Conservation (phyloP, 2,113 vertebrate genomes). For the Falco punctatus region DNA sequence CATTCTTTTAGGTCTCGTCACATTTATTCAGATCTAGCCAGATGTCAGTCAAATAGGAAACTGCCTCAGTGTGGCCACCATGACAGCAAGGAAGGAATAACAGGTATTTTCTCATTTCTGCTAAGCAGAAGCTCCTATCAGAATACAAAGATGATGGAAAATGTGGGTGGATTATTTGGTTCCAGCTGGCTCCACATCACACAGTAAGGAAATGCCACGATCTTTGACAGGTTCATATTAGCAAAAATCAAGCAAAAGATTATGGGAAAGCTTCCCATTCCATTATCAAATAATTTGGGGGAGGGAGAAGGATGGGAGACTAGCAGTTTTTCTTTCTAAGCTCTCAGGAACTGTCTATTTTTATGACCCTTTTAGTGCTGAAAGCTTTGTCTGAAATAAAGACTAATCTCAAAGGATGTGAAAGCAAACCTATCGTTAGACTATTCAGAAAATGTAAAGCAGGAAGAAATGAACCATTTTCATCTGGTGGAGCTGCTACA, state of each 20-base stretch:
- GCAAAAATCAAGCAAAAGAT: conserved; percentile 59
- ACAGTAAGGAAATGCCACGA: conserved; percentile 25
- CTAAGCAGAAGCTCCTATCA: conserved; percentile 30
- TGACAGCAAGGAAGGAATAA: conserved; percentile 12
- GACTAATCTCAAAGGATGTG: conserved; percentile 49
- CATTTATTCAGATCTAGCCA: neutral
- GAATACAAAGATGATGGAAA: conserved; percentile 51
- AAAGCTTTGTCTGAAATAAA: conserved; percentile 63
- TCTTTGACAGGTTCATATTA: conserved; percentile 66
- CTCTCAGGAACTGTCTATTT: conserved; percentile 56
- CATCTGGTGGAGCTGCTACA: neutral
- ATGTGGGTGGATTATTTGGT: conserved; percentile 28
- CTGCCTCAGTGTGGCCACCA: neutral
- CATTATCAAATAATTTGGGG: conserved; percentile 63
- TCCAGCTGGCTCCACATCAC: conserved; percentile 63
- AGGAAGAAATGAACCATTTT: conserved; percentile 8
- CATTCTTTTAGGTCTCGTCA: conserved; percentile 2
- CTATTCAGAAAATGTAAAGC: conserved; percentile 44
- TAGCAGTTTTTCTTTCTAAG: conserved; percentile 53
- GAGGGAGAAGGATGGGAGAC: conserved; percentile 45
- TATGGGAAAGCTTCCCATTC: conserved; percentile 60
- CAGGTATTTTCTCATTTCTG: conserved; percentile 45
- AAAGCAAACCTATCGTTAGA: conserved; percentile 41
- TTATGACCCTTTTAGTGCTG: conserved; percentile 59
- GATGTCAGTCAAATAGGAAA: neutral